Conservation (phyloP, 2,113 vertebrate species). For the Addax nasomaculatus region DNA sequence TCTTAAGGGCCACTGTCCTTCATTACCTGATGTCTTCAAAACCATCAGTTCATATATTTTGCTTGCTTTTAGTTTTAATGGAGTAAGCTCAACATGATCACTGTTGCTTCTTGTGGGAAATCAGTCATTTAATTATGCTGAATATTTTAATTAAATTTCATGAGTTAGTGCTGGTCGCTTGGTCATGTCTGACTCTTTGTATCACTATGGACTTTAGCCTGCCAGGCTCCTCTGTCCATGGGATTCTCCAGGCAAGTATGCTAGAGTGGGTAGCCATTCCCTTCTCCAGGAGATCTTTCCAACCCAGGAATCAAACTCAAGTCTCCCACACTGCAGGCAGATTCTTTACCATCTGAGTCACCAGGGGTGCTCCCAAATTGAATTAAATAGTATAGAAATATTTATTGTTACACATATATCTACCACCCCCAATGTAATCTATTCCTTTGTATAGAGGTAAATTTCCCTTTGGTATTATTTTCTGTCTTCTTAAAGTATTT, state of each 20-base stretch:
- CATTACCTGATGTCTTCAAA: background rate
- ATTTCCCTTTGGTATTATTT: background rate
- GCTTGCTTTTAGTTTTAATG: background rate
- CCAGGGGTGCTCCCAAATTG: background rate
- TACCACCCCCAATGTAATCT: background rate
- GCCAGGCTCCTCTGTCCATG: background rate
- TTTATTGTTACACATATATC: background rate
- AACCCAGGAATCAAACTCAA: background rate
- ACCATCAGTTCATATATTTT: background rate
- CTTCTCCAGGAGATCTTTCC: background rate
- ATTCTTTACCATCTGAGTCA: background rate
- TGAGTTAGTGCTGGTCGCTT: background rate
- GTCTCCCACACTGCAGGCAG: background rate
- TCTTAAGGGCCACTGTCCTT: background rate
- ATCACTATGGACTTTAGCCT: background rate
- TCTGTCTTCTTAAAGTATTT: background rate
- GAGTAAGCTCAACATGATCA: background rate
- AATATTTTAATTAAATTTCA: background rate
- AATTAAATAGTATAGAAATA: background rate
- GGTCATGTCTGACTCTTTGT: background rate
- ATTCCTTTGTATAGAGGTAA: background rate
- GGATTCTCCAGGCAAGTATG: background rate
- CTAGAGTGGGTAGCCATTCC: background rate
- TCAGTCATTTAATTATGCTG: background rate
- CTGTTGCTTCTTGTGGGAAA: background rate